These are phyloP conservation scores for Myotis vivesi DNA, from an alignment of 2,797 vertebrate species.

Conservation along the genomic window DNA sequence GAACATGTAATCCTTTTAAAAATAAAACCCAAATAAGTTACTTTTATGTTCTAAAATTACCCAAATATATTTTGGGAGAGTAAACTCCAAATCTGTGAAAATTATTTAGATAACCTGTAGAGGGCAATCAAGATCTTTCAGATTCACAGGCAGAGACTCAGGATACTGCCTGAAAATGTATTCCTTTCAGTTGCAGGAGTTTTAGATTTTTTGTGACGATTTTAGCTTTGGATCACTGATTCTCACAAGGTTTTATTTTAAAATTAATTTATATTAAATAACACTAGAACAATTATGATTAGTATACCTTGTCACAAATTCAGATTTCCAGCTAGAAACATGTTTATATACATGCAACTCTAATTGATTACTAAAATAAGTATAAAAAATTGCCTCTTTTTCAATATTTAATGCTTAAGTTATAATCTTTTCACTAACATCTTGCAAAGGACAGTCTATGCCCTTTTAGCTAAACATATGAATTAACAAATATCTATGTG, in stretches of 20 bases:
- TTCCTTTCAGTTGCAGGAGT: not conserved
- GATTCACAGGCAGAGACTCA: not conserved
- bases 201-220: slow-evolving; percentile 42
- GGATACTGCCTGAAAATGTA: not conserved
- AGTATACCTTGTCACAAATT: not conserved
- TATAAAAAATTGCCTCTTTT: slow-evolving; percentile 34
- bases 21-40: not conserved
- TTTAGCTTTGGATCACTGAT: slow-evolving; percentile 53
- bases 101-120: slow-evolving; percentile 62
- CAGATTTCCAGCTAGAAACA: not conserved
- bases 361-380: not conserved
- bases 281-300: not conserved
- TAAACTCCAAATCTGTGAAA: not conserved
- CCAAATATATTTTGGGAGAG: not conserved
- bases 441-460: not conserved
- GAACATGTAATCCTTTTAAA: not conserved
- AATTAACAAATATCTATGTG: not conserved
- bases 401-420: slow-evolving; percentile 1
- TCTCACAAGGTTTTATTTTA: not conserved
- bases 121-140: slow-evolving; percentile 71
- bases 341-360: not conserved
- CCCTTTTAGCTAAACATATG: not conserved
- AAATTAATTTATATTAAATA: slow-evolving; percentile 43
- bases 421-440: not conserved
- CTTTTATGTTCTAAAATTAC: slow-evolving; percentile 9